phyloP scores from a whole-genome alignment of 2,888 invertebrate species.

The Odiellus spinosus region DNA sequence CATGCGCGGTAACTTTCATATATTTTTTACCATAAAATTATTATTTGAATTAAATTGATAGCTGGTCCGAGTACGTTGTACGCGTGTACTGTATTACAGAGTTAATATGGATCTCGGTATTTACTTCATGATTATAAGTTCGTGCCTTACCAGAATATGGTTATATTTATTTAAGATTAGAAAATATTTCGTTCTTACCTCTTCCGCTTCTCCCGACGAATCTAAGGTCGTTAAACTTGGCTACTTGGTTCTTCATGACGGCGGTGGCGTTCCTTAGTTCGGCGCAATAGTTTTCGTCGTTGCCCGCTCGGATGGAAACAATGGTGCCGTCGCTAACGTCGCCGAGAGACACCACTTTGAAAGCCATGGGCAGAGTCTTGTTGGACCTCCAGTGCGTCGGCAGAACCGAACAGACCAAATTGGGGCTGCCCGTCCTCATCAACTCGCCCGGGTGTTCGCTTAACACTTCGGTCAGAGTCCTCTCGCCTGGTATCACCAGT shows the following conservation, averaged over 20 bases:
- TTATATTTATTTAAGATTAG: no score
- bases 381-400: conserved; percentile 90
- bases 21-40: no score
- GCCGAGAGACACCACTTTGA: conserved; percentile 54
- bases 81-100: no score
- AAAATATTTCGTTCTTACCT: no score
- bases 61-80: no score
- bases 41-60: no score
- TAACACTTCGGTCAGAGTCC: conserved; percentile 47
- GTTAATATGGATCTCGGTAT: no score
- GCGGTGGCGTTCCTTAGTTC: conserved; percentile 84
- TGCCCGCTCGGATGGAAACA: conserved; percentile 83
- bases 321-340: conserved; percentile 86
- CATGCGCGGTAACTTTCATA: no score
- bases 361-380: conserved; percentile 37
- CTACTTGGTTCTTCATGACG: conserved; percentile 91
- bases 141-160: no score
- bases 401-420: conserved; percentile 84
- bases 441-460: conserved; percentile 70
- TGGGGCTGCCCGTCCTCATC: conserved; percentile 77
- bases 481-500: conserved; percentile 46
- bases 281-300: conserved; percentile 91
- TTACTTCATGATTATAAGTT: no score
- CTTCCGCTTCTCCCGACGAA: conserved; percentile 93
- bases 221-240: conserved; percentile 91